These are phyloP conservation scores for Amniataba percoides DNA, from an alignment of 2,797 vertebrate species.

Conservation along the genomic window DNA sequence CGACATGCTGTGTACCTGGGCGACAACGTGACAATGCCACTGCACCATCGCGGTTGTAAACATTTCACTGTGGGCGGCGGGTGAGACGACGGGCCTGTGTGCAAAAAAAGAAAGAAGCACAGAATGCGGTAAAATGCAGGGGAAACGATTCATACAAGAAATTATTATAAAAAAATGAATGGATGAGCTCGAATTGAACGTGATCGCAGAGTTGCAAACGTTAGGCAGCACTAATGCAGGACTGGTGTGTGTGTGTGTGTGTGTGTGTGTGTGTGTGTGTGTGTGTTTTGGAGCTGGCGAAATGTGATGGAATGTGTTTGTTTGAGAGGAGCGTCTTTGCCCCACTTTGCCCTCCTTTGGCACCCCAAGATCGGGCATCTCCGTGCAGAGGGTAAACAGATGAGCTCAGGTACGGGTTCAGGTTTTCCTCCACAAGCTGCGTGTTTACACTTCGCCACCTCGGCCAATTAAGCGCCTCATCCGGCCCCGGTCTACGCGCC, in stretches of 20 bases:
- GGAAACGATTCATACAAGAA: not conserved
- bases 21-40: constrained; percentile 74
- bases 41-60: constrained; percentile 80
- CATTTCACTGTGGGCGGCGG: constrained; percentile 69
- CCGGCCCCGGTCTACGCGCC: constrained; percentile 40
- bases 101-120: constrained; percentile 37
- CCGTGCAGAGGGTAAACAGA: constrained; percentile 29
- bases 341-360: constrained; percentile 28
- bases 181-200: constrained; percentile 18
- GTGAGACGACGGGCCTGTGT: constrained; percentile 50
- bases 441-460: constrained; percentile 70
- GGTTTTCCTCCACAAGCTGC: constrained; percentile 46
- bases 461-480: constrained; percentile 63
- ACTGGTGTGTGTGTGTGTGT: constrained; percentile 21
- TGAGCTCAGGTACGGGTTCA: constrained; percentile 37
- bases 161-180: constrained; percentile 44
- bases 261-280: constrained; percentile 13
- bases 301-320: constrained; percentile 72
- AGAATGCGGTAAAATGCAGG: constrained; percentile 73
- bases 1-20: constrained; percentile 55
- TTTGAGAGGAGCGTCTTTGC: constrained; percentile 13
- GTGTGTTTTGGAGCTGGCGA: constrained; percentile 16
- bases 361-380: not conserved
- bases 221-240: constrained; percentile 3
- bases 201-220: constrained; percentile 17